Conservation (phyloP, 2,797 vertebrate species). For the Tympanoctomys barrerae region DNA sequence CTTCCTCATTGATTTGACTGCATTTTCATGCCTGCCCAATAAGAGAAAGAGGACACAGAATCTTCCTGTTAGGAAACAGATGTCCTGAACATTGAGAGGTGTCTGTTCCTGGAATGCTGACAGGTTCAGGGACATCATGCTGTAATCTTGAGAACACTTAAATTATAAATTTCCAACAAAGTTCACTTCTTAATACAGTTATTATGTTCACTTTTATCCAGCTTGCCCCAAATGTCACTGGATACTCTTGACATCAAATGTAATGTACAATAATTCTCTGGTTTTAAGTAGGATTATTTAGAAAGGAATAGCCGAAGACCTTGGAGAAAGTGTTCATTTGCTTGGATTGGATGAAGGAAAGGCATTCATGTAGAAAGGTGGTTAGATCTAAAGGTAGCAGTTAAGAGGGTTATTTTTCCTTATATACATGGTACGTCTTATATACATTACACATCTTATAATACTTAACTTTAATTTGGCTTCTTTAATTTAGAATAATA, state of each 20-base stretch:
- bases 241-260: background rate
- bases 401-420: too few relatives aligned
- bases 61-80: background rate
- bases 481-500: background rate
- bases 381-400: background rate
- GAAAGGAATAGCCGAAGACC: background rate
- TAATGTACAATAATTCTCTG: background rate
- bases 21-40: background rate
- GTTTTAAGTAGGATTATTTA: background rate
- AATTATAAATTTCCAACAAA: background rate
- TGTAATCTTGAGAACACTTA: background rate
- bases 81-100: background rate
- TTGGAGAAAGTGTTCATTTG: background rate
- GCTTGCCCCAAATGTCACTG: background rate
- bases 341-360: background rate
- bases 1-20: background rate
- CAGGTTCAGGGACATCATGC: background rate
- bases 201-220: background rate
- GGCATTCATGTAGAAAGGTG: background rate
- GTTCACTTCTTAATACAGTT: background rate
- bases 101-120: background rate
- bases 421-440: too few relatives aligned
- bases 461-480: background rate
- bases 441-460: too few relatives aligned
- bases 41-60: background rate